These are phyloP conservation scores for Conops quadrifasciatus DNA, from an alignment of 2,888 invertebrate species.

Conservation along the genomic window DNA sequence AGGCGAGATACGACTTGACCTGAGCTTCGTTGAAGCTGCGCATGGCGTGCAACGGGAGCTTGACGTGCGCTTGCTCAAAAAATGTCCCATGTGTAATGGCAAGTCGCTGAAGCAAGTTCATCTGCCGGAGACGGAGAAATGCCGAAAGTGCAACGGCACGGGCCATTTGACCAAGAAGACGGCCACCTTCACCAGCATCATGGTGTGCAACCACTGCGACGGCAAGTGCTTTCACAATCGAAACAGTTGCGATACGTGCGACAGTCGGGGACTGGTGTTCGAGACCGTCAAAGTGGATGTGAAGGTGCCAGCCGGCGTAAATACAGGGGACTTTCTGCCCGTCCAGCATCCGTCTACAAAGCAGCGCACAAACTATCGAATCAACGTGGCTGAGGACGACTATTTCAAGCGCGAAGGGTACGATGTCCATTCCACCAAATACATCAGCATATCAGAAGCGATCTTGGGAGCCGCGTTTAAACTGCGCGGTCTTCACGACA, in stretches of 20 bases:
- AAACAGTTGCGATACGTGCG: conserved; percentile 56
- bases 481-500: conserved; percentile 58
- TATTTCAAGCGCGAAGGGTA: conserved; percentile 57
- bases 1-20: conserved; percentile 49
- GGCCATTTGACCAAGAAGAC: conserved; percentile 54
- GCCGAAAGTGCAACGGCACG: conserved; percentile 59
- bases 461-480: conserved; percentile 57
- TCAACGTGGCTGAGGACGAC: conserved; percentile 53
- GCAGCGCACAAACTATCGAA: conserved; percentile 51
- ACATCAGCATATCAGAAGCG: conserved; percentile 57
- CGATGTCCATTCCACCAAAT: conserved; percentile 56
- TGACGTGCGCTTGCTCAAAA: conserved; percentile 51
- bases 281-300: conserved; percentile 51
- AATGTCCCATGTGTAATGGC: conserved; percentile 58
- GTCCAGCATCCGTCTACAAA: conserved; percentile 55
- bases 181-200: conserved; percentile 46
- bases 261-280: conserved; percentile 55
- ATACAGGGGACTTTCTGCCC: conserved; percentile 54
- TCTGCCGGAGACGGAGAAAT: conserved; percentile 53
- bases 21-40: conserved; percentile 57
- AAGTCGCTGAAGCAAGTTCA: conserved; percentile 51
- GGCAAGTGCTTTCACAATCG: conserved; percentile 57
- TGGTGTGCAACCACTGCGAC: conserved; percentile 54
- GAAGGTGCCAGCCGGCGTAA: conserved; percentile 54
- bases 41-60: conserved; percentile 57